Evolutionary conservation across 2,888 invertebrate genomes (phyloP), one percentile per base, ranked within the genome.

Genomic region (Cybosia mesomella): DNA sequence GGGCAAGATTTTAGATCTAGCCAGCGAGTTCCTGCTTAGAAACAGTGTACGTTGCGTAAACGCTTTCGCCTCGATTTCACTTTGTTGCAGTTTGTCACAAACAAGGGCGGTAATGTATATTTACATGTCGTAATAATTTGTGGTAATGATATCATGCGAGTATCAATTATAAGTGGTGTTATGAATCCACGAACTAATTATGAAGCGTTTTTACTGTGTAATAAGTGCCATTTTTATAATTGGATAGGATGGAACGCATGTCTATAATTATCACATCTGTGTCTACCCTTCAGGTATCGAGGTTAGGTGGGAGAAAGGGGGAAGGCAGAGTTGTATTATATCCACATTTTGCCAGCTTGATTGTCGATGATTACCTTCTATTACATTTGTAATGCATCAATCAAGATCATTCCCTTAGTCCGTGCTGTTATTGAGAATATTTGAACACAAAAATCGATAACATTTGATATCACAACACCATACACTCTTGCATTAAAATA

Each of bases 31-130:
- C 82, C 84, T 83, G 81, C 68, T 80, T 81, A 79, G 79, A 73
- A 82, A 79, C 76, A 75, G 74, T 71, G 39, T 62, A 59, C 64
- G 77, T 90, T 90, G 86, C 85, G 82, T 82, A 89, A 89, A 76
- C 77, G 79, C 89, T 91, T 89, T 90, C 90, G 84, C 87, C 74
- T 68, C 77, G 86, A 86, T 89, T 89, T 88, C 86, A 85, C 81
- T 70, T 71, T 69, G 68, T 78, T 55, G 73, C 70, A 80, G 75
- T 82, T 80, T 84, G 82, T 82, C 83, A 80, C 83, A 74, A 75
- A 67, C 64, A 77, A 75, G 82, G 80, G 82, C 74, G 75, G 67
- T 32, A 65, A 49, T 32, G 24, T 68, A 59, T 70, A 59, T 36
- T 59, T 75, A 70, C 65, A 76, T 81, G 78, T 75, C 67, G 80